Base-by-base conservation (phyloP, 2,113 vertebrate genomes). In the Geothlypis trichas region DNA sequence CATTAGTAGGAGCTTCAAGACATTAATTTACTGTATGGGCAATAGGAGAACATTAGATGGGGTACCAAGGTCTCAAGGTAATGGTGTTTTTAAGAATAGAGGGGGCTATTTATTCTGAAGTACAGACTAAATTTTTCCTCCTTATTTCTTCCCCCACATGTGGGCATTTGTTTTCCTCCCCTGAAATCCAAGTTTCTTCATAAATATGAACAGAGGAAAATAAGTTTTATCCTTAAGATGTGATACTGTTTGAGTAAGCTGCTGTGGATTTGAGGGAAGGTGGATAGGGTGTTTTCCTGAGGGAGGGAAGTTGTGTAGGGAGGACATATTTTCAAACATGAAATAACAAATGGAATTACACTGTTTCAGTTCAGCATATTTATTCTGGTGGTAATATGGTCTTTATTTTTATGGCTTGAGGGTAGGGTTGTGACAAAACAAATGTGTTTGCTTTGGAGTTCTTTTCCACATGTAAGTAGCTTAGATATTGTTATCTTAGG, bases 1-100 rank as follows among this genome's bases (percentile, higher is more conserved):
- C 90, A 97, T 98, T 98, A 98, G 76, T 73, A 33, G 49, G 94
- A 97, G 88, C 93, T 97, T 91, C 87, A 95, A 97, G 95, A 87
- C 95, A 93, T 97, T 97, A 76, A 74, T 97, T 97, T 97, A 62
- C 77, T 84, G 42, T 95, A 85, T 90, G 95, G 68, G 73, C 96
- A 89, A 77, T 92, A 93, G 84, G 94, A 93, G 63, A 91, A 82
- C 81, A 42, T 87, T 67, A 93, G 62, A 39, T 87, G 77, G 86
- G 67, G 37, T 95, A 85, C 61, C 41, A 73, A 95, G 85, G 78
- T 90, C 71, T 97, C 73, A 47, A 83, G 39, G 72, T 91, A 95
- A 96, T 97, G 61, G 12, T 78, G 31, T 97, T 97, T 91, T 95
- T 79, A 94, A 93, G 80, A 94, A 72, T 17, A 71, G 49, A 89